Evolutionary conservation across 2,113 vertebrate species (phyloP).

Genomic region (Carollia perspicillata): DNA sequence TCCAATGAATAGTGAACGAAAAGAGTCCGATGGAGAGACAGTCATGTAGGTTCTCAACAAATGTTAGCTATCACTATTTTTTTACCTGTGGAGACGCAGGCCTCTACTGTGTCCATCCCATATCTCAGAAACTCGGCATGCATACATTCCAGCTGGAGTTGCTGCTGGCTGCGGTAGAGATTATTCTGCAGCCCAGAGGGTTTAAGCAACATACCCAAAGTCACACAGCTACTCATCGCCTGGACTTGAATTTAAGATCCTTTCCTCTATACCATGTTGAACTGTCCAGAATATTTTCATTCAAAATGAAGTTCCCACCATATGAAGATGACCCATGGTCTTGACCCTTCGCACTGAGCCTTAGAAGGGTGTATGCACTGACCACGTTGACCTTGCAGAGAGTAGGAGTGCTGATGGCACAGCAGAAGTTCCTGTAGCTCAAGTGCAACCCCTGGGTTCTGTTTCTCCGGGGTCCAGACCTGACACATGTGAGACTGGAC

Average conservation of each 20-base stretch:
- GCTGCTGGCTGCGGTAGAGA: neutral
- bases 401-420: rapidly evolving
- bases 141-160: neutral
- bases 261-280: neutral
- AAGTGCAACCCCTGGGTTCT: neutral
- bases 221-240: neutral
- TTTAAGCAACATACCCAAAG: neutral
- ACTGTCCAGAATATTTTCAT: neutral
- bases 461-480: neutral
- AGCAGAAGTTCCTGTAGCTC: neutral
- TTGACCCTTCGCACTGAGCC: neutral
- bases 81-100: neutral
- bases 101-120: neutral
- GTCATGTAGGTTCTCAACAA: neutral
- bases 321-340: neutral
- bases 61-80: neutral
- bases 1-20: neutral
- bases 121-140: neutral
- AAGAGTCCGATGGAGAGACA: neutral
- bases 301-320: neutral
- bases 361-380: neutral
- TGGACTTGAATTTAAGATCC: neutral
- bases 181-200: neutral
- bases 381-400: neutral
- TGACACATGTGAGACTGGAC: neutral